Evolutionary conservation across 2,888 invertebrate genomes (phyloP).

Genomic region (Pristionchus exspectatus): DNA sequence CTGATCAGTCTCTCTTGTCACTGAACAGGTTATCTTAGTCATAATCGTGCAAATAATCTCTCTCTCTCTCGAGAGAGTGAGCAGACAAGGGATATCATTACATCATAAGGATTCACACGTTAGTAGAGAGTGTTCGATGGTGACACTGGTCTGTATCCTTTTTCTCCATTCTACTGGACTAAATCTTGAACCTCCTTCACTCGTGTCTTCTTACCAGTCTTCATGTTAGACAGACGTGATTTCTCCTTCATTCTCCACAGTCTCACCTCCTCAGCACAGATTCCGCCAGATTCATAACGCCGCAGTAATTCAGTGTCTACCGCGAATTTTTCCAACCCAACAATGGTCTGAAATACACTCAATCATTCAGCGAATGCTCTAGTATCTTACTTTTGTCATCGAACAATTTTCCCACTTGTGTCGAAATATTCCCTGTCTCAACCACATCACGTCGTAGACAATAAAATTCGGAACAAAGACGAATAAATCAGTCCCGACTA

Average conservation of each 20-base stretch:
- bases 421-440: not conserved
- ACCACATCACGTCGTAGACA: not conserved
- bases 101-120: not conserved
- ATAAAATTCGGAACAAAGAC: not conserved
- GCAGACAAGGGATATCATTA: slow-evolving; percentile 10
- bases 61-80: not conserved
- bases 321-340: not conserved
- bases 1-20: not conserved
- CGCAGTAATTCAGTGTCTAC: not conserved
- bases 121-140: not conserved
- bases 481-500: not conserved
- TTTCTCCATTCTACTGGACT: not conserved
- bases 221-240: not conserved
- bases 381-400: not conserved
- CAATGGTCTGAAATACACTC: not conserved
- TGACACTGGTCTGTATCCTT: not conserved
- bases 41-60: slow-evolving; percentile 5
- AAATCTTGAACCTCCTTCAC: not conserved
- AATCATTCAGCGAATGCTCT: not conserved
- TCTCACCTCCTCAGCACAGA: not conserved
- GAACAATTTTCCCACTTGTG: not conserved
- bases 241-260: not conserved
- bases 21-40: slow-evolving; percentile 1
- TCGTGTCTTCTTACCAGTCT: not conserved
- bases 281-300: not conserved